These are phyloP conservation scores for Chionodraco myersi DNA, from an alignment of 2,113 vertebrate species.

Conservation along the genomic window DNA sequence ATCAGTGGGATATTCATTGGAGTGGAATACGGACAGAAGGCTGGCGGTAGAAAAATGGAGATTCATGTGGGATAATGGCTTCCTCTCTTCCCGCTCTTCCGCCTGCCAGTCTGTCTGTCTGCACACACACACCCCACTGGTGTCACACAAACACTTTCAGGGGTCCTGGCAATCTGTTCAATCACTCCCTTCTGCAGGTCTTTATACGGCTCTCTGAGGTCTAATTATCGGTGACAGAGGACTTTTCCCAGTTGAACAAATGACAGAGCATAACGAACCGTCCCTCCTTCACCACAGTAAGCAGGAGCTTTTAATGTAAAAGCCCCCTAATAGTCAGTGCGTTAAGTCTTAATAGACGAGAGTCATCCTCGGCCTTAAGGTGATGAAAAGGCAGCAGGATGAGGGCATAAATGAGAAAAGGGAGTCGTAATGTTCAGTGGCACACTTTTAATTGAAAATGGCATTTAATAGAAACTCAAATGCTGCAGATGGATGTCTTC, in stretches of 20 bases:
- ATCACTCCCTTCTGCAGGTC: conserved; percentile 59
- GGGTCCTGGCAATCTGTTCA: conserved; percentile 64
- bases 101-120: conserved; percentile 39
- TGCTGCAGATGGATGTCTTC: conserved; percentile 31
- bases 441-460: conserved; percentile 55
- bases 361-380: conserved; percentile 42
- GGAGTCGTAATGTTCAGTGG: conserved; percentile 48
- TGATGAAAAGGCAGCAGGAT: conserved; percentile 50
- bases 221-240: conserved; percentile 74
- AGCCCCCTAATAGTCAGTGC: conserved; percentile 58
- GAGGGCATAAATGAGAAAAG: conserved; percentile 43
- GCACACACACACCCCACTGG: conserved; percentile 4
- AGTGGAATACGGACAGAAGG: conserved; percentile 63
- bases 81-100: conserved; percentile 41
- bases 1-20: conserved; percentile 59
- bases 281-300: conserved; percentile 47
- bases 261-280: conserved; percentile 48
- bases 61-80: conserved; percentile 62
- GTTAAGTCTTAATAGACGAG: conserved; percentile 49
- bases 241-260: conserved; percentile 64
- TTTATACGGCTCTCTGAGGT: conserved; percentile 66
- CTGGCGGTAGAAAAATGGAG: conserved; percentile 54
- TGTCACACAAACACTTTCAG: conserved; percentile 59
- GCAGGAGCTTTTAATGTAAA: conserved; percentile 56
- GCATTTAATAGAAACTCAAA: conserved; percentile 48